Evolutionary conservation across 2,888 invertebrate species (phyloP).

Genomic region (Plagodis pulveraria): DNA sequence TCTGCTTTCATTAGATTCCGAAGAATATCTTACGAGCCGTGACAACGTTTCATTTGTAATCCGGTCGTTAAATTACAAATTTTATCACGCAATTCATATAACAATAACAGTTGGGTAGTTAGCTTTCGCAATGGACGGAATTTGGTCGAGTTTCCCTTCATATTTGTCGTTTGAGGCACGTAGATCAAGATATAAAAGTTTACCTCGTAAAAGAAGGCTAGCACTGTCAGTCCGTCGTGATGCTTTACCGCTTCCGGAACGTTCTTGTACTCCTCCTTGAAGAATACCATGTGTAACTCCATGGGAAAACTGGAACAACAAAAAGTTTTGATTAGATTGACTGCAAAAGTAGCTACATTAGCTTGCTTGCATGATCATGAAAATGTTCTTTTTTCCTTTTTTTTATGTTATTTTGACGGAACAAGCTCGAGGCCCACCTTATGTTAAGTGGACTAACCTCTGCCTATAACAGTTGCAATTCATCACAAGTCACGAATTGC

Average conservation of each 20-base stretch:
- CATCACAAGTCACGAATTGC: no score
- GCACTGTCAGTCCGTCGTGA: slow-evolving; percentile 90
- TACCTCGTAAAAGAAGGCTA: slow-evolving; percentile 92
- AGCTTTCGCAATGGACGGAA: not conserved
- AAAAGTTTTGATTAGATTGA: not conserved
- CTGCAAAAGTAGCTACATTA: no score
- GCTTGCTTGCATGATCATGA: no score
- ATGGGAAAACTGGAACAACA: slow-evolving; percentile 86
- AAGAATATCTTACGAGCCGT: slow-evolving; percentile 4
- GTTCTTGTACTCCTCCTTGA: slow-evolving; percentile 86
- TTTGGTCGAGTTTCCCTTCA: not conserved
- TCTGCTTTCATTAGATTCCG: not conserved
- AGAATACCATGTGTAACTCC: slow-evolving; percentile 92
- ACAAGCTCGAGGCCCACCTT: no score
- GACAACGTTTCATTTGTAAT: slow-evolving; percentile 1
- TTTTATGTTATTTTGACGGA: no score
- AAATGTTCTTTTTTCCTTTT: no score
- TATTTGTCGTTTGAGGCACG: slow-evolving; percentile 13
- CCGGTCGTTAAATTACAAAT: not conserved
- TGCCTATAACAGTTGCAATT: no score
- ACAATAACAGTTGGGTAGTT: not conserved
- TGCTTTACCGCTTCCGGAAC: slow-evolving; percentile 86
- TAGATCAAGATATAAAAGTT: slow-evolving; percentile 38
- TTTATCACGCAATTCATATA: slow-evolving; percentile 8
- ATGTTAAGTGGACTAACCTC: no score